Base-by-base conservation (phyloP, 2,113 vertebrate genomes). In the Lagopus leucura region DNA sequence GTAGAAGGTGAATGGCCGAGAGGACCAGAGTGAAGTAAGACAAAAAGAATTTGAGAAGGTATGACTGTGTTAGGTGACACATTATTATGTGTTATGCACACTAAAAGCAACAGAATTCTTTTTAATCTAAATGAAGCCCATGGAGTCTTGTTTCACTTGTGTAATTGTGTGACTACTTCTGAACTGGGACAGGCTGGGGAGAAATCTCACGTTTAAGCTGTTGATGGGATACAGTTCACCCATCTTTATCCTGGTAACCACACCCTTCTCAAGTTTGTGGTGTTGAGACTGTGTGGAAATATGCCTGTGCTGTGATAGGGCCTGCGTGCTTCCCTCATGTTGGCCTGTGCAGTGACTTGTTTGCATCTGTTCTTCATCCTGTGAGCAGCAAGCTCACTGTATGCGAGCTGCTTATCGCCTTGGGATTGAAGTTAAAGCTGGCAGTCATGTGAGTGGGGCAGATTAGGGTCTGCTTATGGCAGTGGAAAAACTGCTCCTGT, bases 321-420 rank as follows among this genome's bases (percentile, higher is more conserved):
- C 24, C 5, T 3, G 1, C 36, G 32, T 43, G 82, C 34, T 52
- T 54, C 74, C 48, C 55, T 66, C 69, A 0, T 12, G 72, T 88
- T 82, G 86, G 52, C 88, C 82, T 27, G 0, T 18, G 50, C 42
- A 13, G 50, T 6, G 32, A 3, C 57, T 54, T 86, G 77, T 95
- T 42, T 89, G 80, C 93, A 78, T 91, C 94, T 95, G 94, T 18
- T 90, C 66, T 22, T 86, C 54, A 45, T 82, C 92, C 58, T 36
- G 36, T 45, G 69, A 50, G 16, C 28, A 58, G 61, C 3, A 47
- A 80, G 86, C 9, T 57, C 21, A 50, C 40, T 38, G 60, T 11
- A 57, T 43, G 34, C 2, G 17, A 90, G 77, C 80, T 82, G 88
- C 93, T 93, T 82, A 80, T 93, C 88, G 0, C 4, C 0, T 47